A percentile compares a stretch with the other conserved stretches of the same genome.
Conservation (phyloP, 2,113 vertebrate species). For the Aegithalos caudatus region DNA sequence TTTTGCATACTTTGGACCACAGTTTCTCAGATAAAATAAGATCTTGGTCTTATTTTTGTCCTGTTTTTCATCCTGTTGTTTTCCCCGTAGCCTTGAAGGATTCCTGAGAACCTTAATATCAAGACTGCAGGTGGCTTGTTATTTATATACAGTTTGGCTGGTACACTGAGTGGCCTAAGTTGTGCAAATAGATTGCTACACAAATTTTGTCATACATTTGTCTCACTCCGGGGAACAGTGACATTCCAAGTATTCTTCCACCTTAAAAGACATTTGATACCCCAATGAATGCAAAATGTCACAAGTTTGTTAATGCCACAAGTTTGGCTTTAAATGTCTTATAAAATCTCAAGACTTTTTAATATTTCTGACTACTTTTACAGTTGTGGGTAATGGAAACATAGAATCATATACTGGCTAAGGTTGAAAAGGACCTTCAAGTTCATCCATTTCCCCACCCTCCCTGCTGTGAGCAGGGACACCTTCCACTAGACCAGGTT, state of each 20-base stretch:
- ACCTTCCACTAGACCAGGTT: neutral
- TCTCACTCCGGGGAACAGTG: neutral
- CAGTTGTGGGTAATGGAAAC: neutral
- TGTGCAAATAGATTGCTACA: too few species aligned
- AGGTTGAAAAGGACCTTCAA: neutral
- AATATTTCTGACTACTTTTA: neutral
- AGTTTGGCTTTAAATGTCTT: neutral
- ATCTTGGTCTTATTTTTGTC: too few species aligned
- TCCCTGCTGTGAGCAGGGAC: neutral
- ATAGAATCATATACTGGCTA: neutral
- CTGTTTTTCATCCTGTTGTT: too few species aligned
- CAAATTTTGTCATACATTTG: constrained; percentile 2
- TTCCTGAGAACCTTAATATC: too few species aligned
- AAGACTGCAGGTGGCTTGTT: too few species aligned
- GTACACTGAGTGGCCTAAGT: too few species aligned
- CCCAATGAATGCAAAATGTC: neutral
- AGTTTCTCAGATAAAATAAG: too few species aligned
- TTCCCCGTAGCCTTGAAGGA: too few species aligned
- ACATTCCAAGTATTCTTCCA: constrained; percentile 5
- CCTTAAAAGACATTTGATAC: neutral
- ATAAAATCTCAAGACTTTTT: neutral
- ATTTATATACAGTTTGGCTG: too few species aligned
- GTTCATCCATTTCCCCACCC: neutral
- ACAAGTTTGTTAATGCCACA: neutral
- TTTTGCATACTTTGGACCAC: too few species aligned